Percentiles rank a stretch among this genome's conserved stretches.
phyloP scores from a whole-genome alignment of 1,140 invertebrate species.

The Tetragnatha versicolor region DNA sequence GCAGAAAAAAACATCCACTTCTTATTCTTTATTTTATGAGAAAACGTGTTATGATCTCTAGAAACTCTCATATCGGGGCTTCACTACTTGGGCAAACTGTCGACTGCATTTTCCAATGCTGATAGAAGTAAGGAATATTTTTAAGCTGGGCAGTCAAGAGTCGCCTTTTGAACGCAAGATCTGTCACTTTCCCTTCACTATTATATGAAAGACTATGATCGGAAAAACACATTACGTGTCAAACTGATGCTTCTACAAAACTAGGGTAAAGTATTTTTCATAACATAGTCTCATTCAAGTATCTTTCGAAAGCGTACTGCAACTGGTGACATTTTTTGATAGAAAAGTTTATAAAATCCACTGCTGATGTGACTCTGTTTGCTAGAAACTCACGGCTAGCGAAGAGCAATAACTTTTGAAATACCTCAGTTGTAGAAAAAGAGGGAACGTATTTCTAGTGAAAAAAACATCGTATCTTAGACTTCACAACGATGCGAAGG shows the following conservation, averaged over 20 bases:
- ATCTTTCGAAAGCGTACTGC: not conserved
- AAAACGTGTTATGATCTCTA: slow-evolving; percentile 41
- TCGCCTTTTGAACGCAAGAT: slow-evolving; percentile 24
- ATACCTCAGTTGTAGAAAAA: no score
- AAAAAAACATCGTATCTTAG: no score
- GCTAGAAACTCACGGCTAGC: not conserved
- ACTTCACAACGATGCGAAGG: no score
- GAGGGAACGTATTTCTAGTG: no score
- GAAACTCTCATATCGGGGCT: slow-evolving; percentile 41
- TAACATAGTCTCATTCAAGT: slow-evolving; percentile 34
- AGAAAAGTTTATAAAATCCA: slow-evolving; percentile 2
- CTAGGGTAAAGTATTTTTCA: slow-evolving; percentile 48
- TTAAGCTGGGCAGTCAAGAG: slow-evolving; percentile 13
- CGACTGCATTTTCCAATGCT: slow-evolving; percentile 24
- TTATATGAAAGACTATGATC: slow-evolving; percentile 51
- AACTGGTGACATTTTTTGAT: slow-evolving; percentile 30
- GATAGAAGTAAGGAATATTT: slow-evolving; percentile 24
- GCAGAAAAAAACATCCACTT: no score
- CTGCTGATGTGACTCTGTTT: not conserved
- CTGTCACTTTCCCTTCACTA: slow-evolving; percentile 40
- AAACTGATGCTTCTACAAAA: slow-evolving; percentile 47
- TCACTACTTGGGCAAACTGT: slow-evolving; percentile 38
- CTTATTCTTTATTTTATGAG: slow-evolving; percentile 28
- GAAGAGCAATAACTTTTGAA: not conserved
- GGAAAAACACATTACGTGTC: slow-evolving; percentile 52